Percentiles rank a stretch among this genome's conserved stretches.
Evolutionary conservation across 2,113 vertebrate species (phyloP).

Genomic region (Numida meleagris): DNA sequence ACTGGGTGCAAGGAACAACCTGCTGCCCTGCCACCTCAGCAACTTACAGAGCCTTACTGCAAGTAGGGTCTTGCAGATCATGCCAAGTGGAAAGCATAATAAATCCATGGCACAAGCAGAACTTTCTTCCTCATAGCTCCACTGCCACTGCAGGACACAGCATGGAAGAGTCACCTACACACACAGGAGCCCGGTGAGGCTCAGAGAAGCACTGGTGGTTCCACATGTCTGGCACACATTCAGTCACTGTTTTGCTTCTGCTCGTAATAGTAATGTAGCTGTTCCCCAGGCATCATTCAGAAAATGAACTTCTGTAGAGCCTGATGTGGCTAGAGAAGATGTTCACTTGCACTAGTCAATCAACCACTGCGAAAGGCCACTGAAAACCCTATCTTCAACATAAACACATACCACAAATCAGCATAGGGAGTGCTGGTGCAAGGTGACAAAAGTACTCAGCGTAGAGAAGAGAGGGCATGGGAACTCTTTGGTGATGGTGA

Average conservation of each 20-base stretch:
- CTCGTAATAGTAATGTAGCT: background rate
- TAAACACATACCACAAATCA: background rate
- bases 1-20: background rate
- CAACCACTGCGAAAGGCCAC: background rate
- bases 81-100: background rate
- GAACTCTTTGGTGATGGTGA: accelerated
- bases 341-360: background rate
- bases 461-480: background rate
- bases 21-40: background rate
- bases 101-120: background rate
- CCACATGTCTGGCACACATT: background rate
- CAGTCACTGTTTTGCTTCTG: background rate
- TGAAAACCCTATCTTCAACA: background rate
- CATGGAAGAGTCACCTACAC: background rate
- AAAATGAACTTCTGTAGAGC: background rate
- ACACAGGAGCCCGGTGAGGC: background rate
- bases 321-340: no score
- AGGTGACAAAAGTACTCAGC: background rate
- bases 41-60: background rate
- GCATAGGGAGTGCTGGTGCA: background rate
- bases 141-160: background rate
- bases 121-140: background rate
- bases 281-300: no score
- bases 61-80: background rate
- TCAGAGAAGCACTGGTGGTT: background rate